These are phyloP conservation scores for Macropis europaea DNA, from an alignment of 2,888 invertebrate species.

Conservation along the genomic window DNA sequence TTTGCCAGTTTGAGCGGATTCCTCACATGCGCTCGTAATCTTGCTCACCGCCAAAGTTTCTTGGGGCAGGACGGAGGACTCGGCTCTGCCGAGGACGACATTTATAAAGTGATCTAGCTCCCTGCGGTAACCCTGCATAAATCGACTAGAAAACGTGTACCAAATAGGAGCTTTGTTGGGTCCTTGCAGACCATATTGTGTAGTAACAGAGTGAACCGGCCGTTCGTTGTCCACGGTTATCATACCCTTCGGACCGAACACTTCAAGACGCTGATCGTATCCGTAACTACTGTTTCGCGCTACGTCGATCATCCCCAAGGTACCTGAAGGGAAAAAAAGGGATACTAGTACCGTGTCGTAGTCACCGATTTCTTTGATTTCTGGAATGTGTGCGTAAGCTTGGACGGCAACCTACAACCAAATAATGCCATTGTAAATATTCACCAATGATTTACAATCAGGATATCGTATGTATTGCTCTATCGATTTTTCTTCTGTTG, in stretches of 20 bases:
- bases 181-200: slow-evolving; percentile 78
- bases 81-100: slow-evolving; percentile 80
- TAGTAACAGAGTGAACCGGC: slow-evolving; percentile 80
- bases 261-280: slow-evolving; percentile 86
- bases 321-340: slow-evolving; percentile 84
- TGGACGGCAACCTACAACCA: slow-evolving; percentile 66
- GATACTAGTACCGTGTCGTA: slow-evolving; percentile 84
- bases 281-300: slow-evolving; percentile 84
- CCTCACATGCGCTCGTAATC: slow-evolving; percentile 83
- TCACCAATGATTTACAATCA: background rate
- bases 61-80: slow-evolving; percentile 79
- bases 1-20: slow-evolving; percentile 82
- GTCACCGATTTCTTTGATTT: slow-evolving; percentile 83
- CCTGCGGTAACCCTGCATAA: slow-evolving; percentile 80
- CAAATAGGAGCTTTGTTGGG: slow-evolving; percentile 81
- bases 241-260: slow-evolving; percentile 83
- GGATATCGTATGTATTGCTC: too few species aligned
- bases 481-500: too few species aligned
- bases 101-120: slow-evolving; percentile 85
- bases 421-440: background rate
- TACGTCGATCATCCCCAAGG: slow-evolving; percentile 84
- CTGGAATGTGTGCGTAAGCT: slow-evolving; percentile 81
- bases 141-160: slow-evolving; percentile 84
- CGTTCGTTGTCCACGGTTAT: slow-evolving; percentile 82
- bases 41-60: slow-evolving; percentile 83